These are phyloP conservation scores for Campylorhamphus procurvoides DNA, from an alignment of 2,113 vertebrate species.

Conservation along the genomic window DNA sequence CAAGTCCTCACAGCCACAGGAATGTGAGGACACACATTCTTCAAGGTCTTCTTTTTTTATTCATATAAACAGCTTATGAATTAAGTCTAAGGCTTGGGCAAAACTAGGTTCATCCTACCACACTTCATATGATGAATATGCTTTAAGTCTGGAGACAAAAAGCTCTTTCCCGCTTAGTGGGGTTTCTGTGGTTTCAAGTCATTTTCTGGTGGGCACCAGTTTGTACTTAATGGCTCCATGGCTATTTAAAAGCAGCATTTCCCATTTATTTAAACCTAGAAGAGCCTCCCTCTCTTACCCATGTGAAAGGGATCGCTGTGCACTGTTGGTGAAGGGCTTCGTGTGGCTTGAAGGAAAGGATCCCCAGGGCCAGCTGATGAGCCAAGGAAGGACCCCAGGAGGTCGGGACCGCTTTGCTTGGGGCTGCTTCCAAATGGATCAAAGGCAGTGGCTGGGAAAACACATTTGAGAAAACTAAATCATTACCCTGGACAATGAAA, in stretches of 20 bases:
- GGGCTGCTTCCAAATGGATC: conserved; percentile 88
- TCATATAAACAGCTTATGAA: conserved; percentile 28
- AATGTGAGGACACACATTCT: not conserved
- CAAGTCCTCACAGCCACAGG: conserved; percentile 25
- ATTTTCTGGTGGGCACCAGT: not conserved
- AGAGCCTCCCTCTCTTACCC: conserved; percentile 77
- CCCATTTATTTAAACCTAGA: not conserved
- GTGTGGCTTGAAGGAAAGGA: conserved; percentile 89
- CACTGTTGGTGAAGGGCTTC: conserved; percentile 90
- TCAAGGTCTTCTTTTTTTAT: not conserved
- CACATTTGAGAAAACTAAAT: not conserved
- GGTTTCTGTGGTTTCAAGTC: conserved; percentile 27
- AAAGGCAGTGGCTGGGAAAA: conserved; percentile 80
- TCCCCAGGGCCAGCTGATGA: conserved; percentile 83
- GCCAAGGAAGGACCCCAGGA: conserved; percentile 90
- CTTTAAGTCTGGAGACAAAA: not conserved
- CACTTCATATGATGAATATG: not conserved
- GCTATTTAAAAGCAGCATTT: not conserved
- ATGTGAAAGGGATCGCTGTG: conserved; percentile 80
- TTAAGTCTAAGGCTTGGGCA: not conserved
- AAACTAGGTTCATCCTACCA: not conserved
- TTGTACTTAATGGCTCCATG: not conserved
- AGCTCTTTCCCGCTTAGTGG: not conserved
- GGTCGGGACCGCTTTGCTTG: conserved; percentile 87
- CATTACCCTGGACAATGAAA: not conserved